These are phyloP conservation scores for Pollenia angustigena DNA, from an alignment of 2,888 invertebrate species.

Conservation along the genomic window DNA sequence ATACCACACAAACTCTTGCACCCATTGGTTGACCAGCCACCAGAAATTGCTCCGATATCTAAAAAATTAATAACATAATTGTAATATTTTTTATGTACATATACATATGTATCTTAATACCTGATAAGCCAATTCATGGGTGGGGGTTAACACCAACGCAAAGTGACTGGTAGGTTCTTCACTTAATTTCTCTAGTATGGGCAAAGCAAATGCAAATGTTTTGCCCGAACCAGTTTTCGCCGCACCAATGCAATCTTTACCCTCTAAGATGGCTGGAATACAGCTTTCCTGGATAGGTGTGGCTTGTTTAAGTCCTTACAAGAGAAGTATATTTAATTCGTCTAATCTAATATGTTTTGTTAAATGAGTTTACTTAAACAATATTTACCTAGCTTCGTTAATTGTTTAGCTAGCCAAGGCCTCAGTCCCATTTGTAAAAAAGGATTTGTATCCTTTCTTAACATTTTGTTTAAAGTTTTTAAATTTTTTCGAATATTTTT, in stretches of 20 bases:
- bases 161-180: constrained; percentile 98
- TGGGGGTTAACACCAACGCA: constrained; percentile 97
- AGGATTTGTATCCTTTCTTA: constrained; percentile 80
- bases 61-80: constrained; percentile 66
- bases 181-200: constrained; percentile 94
- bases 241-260: constrained; percentile 96
- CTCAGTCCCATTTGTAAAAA: constrained; percentile 88
- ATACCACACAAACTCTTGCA: constrained; percentile 92
- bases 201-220: constrained; percentile 98
- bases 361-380: too few species aligned
- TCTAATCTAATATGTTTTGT: neutral
- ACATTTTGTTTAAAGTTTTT: constrained; percentile 75
- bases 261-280: constrained; percentile 90
- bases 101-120: constrained; percentile 62
- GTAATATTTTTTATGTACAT: too few species aligned
- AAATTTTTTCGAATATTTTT: neutral
- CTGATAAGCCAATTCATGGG: constrained; percentile 95
- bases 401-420: constrained; percentile 90
- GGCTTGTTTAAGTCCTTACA: constrained; percentile 90
- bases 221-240: constrained; percentile 99
- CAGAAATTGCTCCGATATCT: constrained; percentile 97
- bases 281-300: constrained; percentile 93
- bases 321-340: constrained; percentile 32
- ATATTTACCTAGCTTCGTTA: constrained; percentile 87
- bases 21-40: constrained; percentile 95